Evolutionary conservation across 2,797 vertebrate species (phyloP), one percentile per base, ranked within the genome.

Genomic region (Sebastes paucispinis): DNA sequence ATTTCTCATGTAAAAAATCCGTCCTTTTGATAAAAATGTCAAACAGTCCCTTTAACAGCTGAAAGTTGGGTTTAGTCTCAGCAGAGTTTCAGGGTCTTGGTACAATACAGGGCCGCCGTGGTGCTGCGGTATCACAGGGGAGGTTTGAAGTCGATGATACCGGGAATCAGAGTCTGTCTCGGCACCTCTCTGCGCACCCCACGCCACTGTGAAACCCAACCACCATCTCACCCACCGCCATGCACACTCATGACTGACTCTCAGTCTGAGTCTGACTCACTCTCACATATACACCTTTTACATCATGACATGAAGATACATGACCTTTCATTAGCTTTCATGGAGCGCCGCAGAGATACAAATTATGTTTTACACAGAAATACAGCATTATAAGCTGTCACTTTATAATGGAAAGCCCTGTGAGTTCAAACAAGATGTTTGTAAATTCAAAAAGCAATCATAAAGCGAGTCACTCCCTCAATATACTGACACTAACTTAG

Each of bases 211-310:
- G 93, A 95, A 95, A 95, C 94, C 85, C 83, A 88, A 87, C 92
- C 91, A 83, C 90, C 73, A 52, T 76, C 87, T 87, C 88, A 71
- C 83, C 88, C 36, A 47, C 85, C 75, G 75, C 86, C 79, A 29
- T 92, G 94, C 93, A 93, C 93, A 95, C 93, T 95, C 95, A 95
- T 94, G 94, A 87, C 94, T 80, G 87, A 82, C 93, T 96, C 95
- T 96, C 95, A 91, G 77, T 96, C 91, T 96, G 94, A 96, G 85
- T 96, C 64, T 92, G 81, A 87, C 90, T 88, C 85, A 89, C 73
- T 81, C 73, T 20, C 22, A 85, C 86, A 79, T 87, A 89, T 75
- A 83, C 87, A 84, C 83, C 68, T 47, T 87, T 83, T 82, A 87
- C 90, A 94, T 81, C 88, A 86, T 79, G 84, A 82, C 83, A 79